Conservation (phyloP, 2,113 vertebrate species). For the Eretmochelys imbricata region DNA sequence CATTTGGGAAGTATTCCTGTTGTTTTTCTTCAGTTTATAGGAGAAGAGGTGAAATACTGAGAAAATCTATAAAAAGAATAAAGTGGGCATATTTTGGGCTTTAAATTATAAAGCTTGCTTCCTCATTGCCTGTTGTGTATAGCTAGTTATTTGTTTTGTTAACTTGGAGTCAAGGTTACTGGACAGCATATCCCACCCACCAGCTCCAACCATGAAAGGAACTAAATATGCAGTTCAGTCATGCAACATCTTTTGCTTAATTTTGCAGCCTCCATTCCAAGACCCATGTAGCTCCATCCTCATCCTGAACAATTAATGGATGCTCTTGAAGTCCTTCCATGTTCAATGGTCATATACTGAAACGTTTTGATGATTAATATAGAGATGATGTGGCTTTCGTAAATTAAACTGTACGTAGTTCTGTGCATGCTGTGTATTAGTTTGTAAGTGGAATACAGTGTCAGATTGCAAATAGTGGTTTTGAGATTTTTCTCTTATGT, state of each 20-base stretch:
- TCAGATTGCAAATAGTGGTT: neutral
- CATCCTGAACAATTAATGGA: neutral
- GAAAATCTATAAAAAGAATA: neutral
- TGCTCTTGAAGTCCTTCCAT: neutral
- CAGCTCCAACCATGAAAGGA: neutral
- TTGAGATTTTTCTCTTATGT: neutral
- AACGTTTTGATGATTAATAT: neutral
- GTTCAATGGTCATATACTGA: neutral
- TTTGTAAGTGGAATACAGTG: neutral
- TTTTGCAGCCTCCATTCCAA: neutral
- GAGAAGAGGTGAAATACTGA: slow-evolving; percentile 2
- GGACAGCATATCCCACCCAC: neutral
- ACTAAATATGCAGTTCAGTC: neutral
- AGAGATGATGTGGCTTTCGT: neutral
- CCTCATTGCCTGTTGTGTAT: neutral
- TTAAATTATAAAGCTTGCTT: neutral
- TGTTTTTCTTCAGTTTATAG: slow-evolving; percentile 19
- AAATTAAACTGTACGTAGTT: neutral
- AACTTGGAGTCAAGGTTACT: neutral
- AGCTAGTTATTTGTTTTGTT: neutral
- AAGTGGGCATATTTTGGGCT: neutral
- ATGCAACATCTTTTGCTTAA: neutral
- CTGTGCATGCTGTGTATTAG: neutral
- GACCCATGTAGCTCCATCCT: neutral
- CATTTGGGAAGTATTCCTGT: slow-evolving; percentile 25